Conservation (phyloP, 2,113 vertebrate species). For the Chauna torquata region DNA sequence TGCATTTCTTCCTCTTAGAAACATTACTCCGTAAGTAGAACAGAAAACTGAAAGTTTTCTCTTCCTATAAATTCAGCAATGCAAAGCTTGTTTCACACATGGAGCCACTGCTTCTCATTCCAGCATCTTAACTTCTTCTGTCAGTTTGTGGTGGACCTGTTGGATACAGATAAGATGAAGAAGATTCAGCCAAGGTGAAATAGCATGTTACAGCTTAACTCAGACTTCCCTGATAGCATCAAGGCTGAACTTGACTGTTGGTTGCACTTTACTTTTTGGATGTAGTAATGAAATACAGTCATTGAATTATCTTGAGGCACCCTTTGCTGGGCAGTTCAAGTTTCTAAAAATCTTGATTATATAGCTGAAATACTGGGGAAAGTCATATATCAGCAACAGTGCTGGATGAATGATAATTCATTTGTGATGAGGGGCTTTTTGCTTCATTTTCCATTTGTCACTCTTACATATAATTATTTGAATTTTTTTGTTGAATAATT, state of each 20-base stretch:
- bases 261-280: constrained; percentile 29
- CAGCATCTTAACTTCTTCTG: constrained; percentile 20
- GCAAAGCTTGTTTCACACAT: constrained; percentile 42
- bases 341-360: constrained; percentile 37
- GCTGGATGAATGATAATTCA: neutral
- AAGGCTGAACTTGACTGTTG: constrained; percentile 48
- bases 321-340: constrained; percentile 53
- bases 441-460: neutral
- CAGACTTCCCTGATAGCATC: constrained; percentile 40
- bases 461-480: neutral
- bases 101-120: neutral
- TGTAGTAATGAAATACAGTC: constrained; percentile 30
- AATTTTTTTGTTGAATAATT: neutral
- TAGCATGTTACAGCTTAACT: constrained; percentile 45
- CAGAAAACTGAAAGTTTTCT: neutral
- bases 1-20: neutral
- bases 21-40: neutral
- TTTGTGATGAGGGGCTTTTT: neutral
- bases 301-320: constrained; percentile 58
- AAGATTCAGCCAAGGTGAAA: constrained; percentile 58
- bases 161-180: constrained; percentile 57
- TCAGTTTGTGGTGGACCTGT: constrained; percentile 39
- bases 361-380: neutral
- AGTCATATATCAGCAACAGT: neutral
- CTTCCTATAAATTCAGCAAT: neutral